These are phyloP conservation scores for Stigmatopora argus DNA, from an alignment of 2,113 vertebrate species.

Conservation along the genomic window DNA sequence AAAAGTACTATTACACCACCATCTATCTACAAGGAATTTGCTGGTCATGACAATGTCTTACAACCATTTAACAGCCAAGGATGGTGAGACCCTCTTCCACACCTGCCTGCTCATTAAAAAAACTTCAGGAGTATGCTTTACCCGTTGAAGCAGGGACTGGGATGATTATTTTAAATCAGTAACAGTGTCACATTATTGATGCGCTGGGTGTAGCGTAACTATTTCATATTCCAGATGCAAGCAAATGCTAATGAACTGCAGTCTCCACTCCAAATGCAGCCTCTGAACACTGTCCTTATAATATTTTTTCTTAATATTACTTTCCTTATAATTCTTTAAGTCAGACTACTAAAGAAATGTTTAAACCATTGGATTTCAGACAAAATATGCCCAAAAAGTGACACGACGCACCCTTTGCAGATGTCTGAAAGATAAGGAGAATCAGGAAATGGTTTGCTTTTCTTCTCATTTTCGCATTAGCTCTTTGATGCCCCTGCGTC, in stretches of 20 bases:
- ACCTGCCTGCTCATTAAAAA: not conserved
- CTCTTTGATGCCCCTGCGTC: not conserved
- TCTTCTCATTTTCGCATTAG: not conserved
- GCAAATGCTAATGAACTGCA: conserved; percentile 57
- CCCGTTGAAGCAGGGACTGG: not conserved
- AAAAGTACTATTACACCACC: too few species aligned
- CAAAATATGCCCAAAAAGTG: not conserved
- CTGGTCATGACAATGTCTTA: too few species aligned
- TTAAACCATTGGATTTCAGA: not conserved
- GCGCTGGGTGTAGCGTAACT: not conserved
- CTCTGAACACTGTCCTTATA: conserved; percentile 12
- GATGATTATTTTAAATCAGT: not conserved
- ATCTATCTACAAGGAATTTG: too few species aligned
- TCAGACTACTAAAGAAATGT: not conserved
- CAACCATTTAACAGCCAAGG: too few species aligned
- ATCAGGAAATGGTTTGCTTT: conserved; percentile 1
- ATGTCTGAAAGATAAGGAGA: not conserved
- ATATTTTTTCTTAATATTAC: conserved; percentile 7
- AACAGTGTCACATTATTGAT: not conserved
- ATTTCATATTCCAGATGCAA: conserved; percentile 47
- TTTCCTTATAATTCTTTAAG: conserved; percentile 7
- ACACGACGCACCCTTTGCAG: not conserved
- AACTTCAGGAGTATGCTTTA: not conserved
- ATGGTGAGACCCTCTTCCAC: not conserved
- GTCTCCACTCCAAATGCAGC: conserved; percentile 39